These are phyloP conservation scores for Atta cephalotes DNA, from an alignment of 1,140 invertebrate genomes.

Conservation along the genomic window DNA sequence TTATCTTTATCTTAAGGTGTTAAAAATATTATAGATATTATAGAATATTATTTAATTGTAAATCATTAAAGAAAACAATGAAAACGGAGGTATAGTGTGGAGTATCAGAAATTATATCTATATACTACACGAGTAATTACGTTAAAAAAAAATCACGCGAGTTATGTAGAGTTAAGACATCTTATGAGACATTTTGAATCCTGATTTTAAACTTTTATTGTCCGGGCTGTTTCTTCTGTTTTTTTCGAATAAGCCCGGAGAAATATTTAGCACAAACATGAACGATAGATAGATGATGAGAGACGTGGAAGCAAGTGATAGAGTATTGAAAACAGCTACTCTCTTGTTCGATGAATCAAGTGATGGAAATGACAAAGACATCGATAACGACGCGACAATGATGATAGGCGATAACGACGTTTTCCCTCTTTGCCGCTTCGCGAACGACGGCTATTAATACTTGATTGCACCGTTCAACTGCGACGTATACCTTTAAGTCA, in stretches of 20 bases:
- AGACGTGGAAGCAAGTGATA: neutral
- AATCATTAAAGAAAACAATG: too few species aligned
- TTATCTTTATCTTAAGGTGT: too few species aligned
- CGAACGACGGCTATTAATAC: conserved; percentile 72
- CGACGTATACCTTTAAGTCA: conserved; percentile 61
- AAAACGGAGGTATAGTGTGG: too few species aligned
- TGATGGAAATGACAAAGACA: conserved; percentile 31
- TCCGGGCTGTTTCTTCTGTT: too few species aligned
- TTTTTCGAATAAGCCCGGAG: neutral
- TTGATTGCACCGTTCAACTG: conserved; percentile 70
- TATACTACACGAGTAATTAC: too few species aligned
- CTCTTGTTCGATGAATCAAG: neutral
- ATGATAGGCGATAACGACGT: conserved; percentile 32
- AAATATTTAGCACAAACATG: conserved; percentile 16
- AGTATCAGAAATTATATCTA: too few species aligned
- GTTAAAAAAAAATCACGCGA: too few species aligned
- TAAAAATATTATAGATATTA: too few species aligned
- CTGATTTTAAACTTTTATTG: too few species aligned
- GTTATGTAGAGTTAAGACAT: too few species aligned
- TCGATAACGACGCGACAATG: conserved; percentile 32
- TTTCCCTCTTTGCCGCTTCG: conserved; percentile 31
- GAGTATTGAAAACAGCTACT: conserved; percentile 34
- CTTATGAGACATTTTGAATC: too few species aligned
- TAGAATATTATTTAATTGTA: too few species aligned
- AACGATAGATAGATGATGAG: neutral